phyloP scores from a whole-genome alignment of 2,113 vertebrate genomes.

The Spea bombifrons region DNA sequence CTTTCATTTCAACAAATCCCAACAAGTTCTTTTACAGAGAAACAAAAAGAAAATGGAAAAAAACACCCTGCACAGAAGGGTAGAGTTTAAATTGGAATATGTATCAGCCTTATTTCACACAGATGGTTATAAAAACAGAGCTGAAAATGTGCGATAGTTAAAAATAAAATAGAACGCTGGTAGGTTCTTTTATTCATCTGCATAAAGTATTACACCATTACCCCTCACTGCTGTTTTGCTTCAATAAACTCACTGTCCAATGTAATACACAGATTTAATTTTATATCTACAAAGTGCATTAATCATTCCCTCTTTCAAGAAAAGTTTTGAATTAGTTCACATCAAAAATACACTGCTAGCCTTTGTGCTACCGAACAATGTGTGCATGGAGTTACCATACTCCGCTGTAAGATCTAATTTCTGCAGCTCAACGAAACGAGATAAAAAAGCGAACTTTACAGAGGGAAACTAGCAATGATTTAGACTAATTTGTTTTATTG shows the following conservation, averaged over 20 bases:
- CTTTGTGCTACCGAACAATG: slow-evolving; percentile 47
- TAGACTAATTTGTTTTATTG: slow-evolving; percentile 71
- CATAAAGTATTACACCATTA: slow-evolving; percentile 21
- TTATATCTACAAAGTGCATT: slow-evolving; percentile 10
- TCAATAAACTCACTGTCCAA: slow-evolving; percentile 33
- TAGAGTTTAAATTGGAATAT: slow-evolving; percentile 13
- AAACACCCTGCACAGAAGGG: slow-evolving; percentile 1
- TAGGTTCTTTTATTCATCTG: slow-evolving; percentile 11
- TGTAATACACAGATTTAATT: not conserved
- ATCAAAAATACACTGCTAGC: slow-evolving; percentile 51
- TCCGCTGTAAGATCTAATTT: slow-evolving; percentile 50
- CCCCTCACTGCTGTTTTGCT: slow-evolving; percentile 30
- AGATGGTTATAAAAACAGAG: slow-evolving; percentile 29
- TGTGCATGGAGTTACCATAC: slow-evolving; percentile 46
- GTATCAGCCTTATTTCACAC: slow-evolving; percentile 10
- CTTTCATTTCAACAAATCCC: too few relatives aligned
- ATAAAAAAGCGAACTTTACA: slow-evolving; percentile 63
- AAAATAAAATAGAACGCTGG: slow-evolving; percentile 1
- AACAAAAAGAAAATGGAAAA: not conserved
- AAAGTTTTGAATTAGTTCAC: slow-evolving; percentile 52
- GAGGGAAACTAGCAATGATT: slow-evolving; percentile 65
- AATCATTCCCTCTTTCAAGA: slow-evolving; percentile 47
- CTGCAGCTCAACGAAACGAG: slow-evolving; percentile 54
- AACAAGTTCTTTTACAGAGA: not conserved
- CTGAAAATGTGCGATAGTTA: not conserved